These are phyloP conservation scores for Hoplostethus atlanticus DNA, from an alignment of 2,797 vertebrate genomes.

Conservation along the genomic window DNA sequence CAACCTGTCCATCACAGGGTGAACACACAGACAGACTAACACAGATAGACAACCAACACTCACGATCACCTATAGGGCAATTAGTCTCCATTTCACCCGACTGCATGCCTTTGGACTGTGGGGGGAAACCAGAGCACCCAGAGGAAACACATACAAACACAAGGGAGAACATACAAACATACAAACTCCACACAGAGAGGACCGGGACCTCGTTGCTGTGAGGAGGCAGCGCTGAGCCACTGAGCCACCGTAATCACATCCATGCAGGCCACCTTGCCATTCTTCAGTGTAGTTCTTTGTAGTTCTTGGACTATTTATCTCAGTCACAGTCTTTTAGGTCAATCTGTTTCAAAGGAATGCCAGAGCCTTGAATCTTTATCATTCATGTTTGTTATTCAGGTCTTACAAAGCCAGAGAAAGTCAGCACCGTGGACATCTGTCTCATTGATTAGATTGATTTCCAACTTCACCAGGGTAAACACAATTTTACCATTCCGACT, in stretches of 20 bases:
- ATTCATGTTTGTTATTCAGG: slow-evolving; percentile 17
- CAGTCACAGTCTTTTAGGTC: slow-evolving; percentile 21
- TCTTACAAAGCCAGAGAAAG: slow-evolving; percentile 9
- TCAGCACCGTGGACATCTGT: slow-evolving; percentile 6
- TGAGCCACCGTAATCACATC: neutral
- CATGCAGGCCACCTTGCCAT: neutral
- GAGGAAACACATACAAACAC: too few species aligned
- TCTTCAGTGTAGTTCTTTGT: slow-evolving; percentile 1
- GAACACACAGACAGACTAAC: too few species aligned
- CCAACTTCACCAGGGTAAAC: slow-evolving; percentile 32
- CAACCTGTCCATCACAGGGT: too few species aligned
- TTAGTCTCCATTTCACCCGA: too few species aligned
- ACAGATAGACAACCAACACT: too few species aligned
- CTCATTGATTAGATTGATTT: slow-evolving; percentile 37
- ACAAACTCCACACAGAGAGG: too few species aligned
- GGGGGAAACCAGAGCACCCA: too few species aligned
- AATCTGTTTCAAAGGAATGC: neutral
- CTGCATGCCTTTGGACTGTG: too few species aligned
- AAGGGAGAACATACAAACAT: too few species aligned
- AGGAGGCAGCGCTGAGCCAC: too few species aligned
- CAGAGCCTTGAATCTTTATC: neutral
- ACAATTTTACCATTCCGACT: slow-evolving; percentile 15
- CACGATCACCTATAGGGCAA: too few species aligned
- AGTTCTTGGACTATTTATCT: slow-evolving; percentile 1
- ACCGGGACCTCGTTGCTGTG: too few species aligned